These are phyloP conservation scores for Pogonomyrmex barbatus DNA, from an alignment of 1,140 invertebrate genomes.

Conservation along the genomic window DNA sequence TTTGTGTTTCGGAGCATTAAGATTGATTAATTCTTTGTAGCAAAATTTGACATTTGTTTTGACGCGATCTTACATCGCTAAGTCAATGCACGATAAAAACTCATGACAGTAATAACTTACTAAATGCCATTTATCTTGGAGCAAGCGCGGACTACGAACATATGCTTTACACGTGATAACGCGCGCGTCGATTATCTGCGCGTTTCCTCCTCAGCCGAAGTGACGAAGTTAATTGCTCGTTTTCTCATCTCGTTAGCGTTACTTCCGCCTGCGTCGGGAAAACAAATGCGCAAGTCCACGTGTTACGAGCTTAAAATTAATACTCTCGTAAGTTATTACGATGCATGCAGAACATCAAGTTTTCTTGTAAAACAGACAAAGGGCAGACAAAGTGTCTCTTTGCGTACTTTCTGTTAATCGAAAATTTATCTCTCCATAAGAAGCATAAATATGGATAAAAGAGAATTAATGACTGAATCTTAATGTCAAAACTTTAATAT, in stretches of 20 bases:
- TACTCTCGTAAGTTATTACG: constrained; percentile 36
- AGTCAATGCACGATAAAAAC: constrained; percentile 25
- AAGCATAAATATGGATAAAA: not conserved
- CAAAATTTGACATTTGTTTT: not conserved
- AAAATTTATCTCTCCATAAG: not conserved
- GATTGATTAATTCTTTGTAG: not conserved
- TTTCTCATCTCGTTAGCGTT: constrained; percentile 81
- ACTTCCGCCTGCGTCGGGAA: constrained; percentile 57
- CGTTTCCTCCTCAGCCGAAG: constrained; percentile 72
- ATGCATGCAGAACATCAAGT: constrained; percentile 22
- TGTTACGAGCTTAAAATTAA: constrained; percentile 54
- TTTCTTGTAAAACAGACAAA: not conserved
- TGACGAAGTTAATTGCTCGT: constrained; percentile 81
- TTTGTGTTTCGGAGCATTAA: not conserved
- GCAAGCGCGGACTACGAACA: constrained; percentile 36
- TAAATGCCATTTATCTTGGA: constrained; percentile 38
- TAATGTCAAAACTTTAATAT: not conserved
- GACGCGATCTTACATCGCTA: constrained; percentile 1
- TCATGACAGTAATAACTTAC: constrained; percentile 13
- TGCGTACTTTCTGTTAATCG: not conserved
- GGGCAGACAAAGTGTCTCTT: not conserved
- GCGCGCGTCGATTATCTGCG: constrained; percentile 69
- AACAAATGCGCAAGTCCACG: constrained; percentile 54
- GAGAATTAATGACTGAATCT: not conserved
- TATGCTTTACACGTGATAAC: constrained; percentile 73